Evolutionary conservation across 2,888 invertebrate genomes (phyloP), one percentile per base, ranked within the genome.

Genomic region (Lasioglossum marginatum): DNA sequence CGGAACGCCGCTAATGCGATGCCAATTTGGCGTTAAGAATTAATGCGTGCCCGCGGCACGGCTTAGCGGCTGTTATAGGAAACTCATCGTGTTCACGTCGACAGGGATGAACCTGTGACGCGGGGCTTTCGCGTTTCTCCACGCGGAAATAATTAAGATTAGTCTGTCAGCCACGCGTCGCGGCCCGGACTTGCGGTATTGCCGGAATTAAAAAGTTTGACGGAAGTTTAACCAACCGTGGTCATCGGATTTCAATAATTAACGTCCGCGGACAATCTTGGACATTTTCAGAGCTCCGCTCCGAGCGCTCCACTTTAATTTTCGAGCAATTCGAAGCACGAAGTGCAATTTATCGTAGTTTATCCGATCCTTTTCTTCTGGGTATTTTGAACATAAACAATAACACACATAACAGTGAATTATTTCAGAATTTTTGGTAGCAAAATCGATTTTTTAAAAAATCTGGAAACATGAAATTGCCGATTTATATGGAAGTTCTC

Each of bases 21-120:
- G 90, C 91, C 91, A 91, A 92, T 92, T 91, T 88, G 88, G 87
- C 88, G 89, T 92, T 89, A 90, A 90, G 92, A 90, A 92, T 92
- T 92, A 92, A 92, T 90, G 90, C 84, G 87, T 57, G 85, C 71
- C 86, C 86, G 74, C 81, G 78, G 79, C 74, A 63, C 34, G 80
- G 89, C 83, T 87, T 82, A 85, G 82, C 81, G 87, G 81, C 81
- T 81, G 83, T 82, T 79, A 79, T 89, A 85, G 82, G 83, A 78
- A 84, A 89, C 79, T 89, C 79, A 83, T 85, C 79, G 85, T 84
- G 88, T 87, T 77, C 77, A 34, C 82, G 89, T 90, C 89, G 85
- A 83, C 90, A 82, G 82, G 83, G 82, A 84, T 86, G 87, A 89
- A 77, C 60, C 79, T 70, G 76, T 87, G 87, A 87, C 81, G 79